These are phyloP conservation scores for Osmoderma eremita DNA, from an alignment of 2,888 invertebrate genomes.

Conservation along the genomic window DNA sequence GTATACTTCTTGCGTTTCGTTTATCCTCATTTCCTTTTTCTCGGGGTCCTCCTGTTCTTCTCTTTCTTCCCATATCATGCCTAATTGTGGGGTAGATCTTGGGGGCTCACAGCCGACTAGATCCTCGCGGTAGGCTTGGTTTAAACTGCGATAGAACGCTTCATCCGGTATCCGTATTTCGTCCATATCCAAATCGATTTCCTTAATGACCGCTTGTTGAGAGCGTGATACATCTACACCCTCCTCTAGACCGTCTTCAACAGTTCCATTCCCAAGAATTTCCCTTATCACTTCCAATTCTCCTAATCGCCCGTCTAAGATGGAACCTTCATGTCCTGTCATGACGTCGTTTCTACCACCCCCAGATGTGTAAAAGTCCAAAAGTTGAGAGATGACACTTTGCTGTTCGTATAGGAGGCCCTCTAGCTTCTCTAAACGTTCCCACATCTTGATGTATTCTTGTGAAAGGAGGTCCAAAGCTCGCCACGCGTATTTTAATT, in stretches of 20 bases:
- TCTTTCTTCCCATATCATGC: conserved; percentile 88
- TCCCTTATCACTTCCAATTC: conserved; percentile 72
- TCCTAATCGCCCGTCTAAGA: conserved; percentile 59
- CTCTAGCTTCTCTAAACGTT: conserved; percentile 87
- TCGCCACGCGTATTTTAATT: conserved; percentile 92
- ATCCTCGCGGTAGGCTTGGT: conserved; percentile 87
- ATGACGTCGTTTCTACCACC: conserved; percentile 57
- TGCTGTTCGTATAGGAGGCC: conserved; percentile 89
- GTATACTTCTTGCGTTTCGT: conserved; percentile 73
- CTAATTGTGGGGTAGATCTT: conserved; percentile 77
- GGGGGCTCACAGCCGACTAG: conserved; percentile 68
- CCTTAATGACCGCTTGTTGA: conserved; percentile 58
- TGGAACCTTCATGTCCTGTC: conserved; percentile 52
- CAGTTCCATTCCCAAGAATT: conserved; percentile 73
- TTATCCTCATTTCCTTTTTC: conserved; percentile 61
- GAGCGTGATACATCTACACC: conserved; percentile 68
- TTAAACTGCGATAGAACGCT: conserved; percentile 87
- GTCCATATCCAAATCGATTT: conserved; percentile 62
- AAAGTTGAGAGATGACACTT: conserved; percentile 86
- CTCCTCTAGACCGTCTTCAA: conserved; percentile 75
- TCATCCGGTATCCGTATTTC: conserved; percentile 78
- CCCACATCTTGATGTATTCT: conserved; percentile 95
- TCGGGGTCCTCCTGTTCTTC: conserved; percentile 75
- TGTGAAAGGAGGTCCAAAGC: conserved; percentile 89
- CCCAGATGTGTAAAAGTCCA: conserved; percentile 78